Conservation (phyloP, 2,888 invertebrate species). For the Clunio marinus region DNA sequence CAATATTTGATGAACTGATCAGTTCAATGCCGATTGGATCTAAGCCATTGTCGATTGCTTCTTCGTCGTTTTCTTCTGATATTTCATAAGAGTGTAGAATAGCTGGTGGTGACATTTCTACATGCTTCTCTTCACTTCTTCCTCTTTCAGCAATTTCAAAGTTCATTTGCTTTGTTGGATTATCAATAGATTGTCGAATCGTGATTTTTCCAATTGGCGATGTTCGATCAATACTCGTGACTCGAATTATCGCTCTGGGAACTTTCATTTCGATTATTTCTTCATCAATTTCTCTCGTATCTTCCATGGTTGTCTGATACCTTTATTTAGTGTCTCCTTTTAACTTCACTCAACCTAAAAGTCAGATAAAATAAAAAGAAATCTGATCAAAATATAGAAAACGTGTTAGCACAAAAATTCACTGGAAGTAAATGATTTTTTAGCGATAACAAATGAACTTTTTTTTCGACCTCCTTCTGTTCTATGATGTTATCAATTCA, state of each 20-base stretch:
- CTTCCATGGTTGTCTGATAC: no score
- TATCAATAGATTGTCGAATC: not conserved
- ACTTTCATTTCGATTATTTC: not conserved
- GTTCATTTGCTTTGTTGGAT: not conserved
- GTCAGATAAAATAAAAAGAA: not conserved
- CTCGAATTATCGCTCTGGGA: not conserved
- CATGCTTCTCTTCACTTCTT: not conserved
- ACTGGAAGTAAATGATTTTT: not conserved
- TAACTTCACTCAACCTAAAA: not conserved
- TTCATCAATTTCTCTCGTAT: not conserved
- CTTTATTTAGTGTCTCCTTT: not conserved
- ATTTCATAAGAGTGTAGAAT: not conserved
- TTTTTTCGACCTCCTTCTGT: not conserved
- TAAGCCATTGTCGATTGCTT: not conserved
- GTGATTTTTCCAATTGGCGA: not conserved
- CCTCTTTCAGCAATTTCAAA: not conserved
- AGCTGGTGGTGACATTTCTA: not conserved
- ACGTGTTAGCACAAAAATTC: not conserved
- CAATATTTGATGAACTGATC: not conserved
- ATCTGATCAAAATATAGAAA: no score
- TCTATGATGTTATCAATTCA: not conserved
- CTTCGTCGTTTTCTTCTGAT: not conserved
- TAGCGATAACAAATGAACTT: not conserved
- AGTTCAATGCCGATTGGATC: constrained; percentile 17
- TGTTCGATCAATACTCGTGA: not conserved